Evolutionary conservation across 92 coral and sea anemone species (phyloP).

Genomic region (Montipora capitata): DNA sequence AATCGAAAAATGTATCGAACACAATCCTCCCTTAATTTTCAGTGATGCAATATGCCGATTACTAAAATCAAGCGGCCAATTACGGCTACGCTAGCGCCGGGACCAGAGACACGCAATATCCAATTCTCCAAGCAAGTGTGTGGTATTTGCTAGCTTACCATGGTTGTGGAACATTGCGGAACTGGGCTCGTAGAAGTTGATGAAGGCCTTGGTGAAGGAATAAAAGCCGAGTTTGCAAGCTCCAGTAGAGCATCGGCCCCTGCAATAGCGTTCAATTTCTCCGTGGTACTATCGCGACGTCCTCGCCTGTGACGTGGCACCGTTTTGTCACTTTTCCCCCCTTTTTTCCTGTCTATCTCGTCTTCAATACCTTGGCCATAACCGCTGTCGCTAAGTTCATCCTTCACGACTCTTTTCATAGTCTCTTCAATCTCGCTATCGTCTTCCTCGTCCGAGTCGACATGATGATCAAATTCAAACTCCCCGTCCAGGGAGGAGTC

Average conservation of each 20-base stretch:
- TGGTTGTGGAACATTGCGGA: slow-evolving; percentile 51
- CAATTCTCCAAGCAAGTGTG: neutral
- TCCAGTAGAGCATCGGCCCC: slow-evolving; percentile 98
- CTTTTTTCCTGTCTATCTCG: slow-evolving; percentile 74
- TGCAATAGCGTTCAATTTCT: slow-evolving; percentile 89
- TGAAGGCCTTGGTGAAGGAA: slow-evolving; percentile 59
- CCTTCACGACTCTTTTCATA: slow-evolving; percentile 90
- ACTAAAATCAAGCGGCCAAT: neutral
- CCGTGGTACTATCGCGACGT: slow-evolving; percentile 74
- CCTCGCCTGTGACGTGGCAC: slow-evolving; percentile 48
- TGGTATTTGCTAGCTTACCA: slow-evolving; percentile 63
- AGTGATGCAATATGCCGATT: neutral
- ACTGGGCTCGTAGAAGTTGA: slow-evolving; percentile 73
- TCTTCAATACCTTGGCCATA: slow-evolving; percentile 92
- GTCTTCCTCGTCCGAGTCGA: slow-evolving; percentile 93
- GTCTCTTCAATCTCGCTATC: slow-evolving; percentile 95
- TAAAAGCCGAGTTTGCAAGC: slow-evolving; percentile 94
- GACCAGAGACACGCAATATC: neutral
- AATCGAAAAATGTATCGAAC: slow-evolving; percentile 5
- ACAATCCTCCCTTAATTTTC: no score
- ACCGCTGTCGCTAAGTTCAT: slow-evolving; percentile 96
- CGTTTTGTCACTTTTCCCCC: slow-evolving; percentile 20
- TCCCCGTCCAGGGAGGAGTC: slow-evolving; percentile 98
- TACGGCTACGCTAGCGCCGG: neutral
- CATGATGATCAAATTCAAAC: slow-evolving; percentile 95